Evolutionary conservation across 2,113 vertebrate genomes (phyloP).

Genomic region (Tamias sibiricus): DNA sequence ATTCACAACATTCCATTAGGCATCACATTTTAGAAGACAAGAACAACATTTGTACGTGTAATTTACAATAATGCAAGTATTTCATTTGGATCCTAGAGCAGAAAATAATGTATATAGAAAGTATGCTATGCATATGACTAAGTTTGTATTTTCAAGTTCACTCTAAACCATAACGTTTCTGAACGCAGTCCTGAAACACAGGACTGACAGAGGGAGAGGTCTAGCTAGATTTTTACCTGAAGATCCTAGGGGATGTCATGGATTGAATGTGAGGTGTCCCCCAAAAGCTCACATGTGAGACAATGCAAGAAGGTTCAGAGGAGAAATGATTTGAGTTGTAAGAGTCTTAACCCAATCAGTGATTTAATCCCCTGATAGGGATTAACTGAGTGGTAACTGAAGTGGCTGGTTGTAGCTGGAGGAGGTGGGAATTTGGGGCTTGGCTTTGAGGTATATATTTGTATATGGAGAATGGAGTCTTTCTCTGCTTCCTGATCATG

Average conservation of each 20-base stretch:
- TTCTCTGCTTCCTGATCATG: no score
- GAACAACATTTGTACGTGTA: not conserved
- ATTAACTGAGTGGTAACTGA: no score
- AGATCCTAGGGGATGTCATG: not conserved
- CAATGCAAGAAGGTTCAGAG: no score
- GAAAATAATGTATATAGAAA: not conserved
- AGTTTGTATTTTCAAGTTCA: not conserved
- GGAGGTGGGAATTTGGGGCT: no score
- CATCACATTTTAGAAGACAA: not conserved
- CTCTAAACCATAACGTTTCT: not conserved
- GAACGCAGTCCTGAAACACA: constrained; percentile 14
- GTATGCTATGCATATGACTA: not conserved
- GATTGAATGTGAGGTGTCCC: no score
- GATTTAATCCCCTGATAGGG: no score
- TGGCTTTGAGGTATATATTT: no score
- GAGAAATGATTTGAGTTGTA: no score
- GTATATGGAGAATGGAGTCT: no score
- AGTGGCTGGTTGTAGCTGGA: no score
- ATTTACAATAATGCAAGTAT: not conserved
- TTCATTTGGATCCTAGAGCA: not conserved
- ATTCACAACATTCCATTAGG: not conserved
- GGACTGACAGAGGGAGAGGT: not conserved
- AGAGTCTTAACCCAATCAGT: no score
- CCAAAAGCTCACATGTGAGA: no score
- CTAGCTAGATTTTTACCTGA: not conserved